Evolutionary conservation across 2,113 vertebrate species (phyloP).

Genomic region (Acanthisitta chloris): DNA sequence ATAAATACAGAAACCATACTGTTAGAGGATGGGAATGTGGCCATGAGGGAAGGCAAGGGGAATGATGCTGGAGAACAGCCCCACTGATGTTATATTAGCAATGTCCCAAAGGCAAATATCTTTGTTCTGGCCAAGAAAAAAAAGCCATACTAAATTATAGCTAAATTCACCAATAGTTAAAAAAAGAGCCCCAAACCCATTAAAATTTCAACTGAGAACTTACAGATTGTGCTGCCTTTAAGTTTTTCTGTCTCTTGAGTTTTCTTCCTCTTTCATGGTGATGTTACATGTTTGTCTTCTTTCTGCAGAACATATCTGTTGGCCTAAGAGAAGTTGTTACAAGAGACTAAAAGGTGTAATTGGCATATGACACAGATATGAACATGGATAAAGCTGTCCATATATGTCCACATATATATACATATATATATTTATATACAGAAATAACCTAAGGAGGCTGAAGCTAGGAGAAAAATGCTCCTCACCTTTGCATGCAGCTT

Average conservation of each 20-base stretch:
- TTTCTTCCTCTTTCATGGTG: background rate
- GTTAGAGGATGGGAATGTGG: background rate
- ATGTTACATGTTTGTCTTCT: background rate
- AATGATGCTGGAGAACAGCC: background rate
- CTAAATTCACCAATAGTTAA: background rate
- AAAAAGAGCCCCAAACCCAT: background rate
- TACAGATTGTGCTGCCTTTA: background rate
- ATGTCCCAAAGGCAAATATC: background rate
- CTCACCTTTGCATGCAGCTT: background rate
- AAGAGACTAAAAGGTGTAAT: background rate
- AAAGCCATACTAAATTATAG: fast-evolving
- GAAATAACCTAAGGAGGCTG: background rate
- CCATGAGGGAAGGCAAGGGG: background rate
- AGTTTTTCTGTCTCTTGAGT: background rate
- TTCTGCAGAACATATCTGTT: background rate
- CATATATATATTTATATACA: background rate
- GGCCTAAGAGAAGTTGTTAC: background rate
- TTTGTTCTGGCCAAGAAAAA: background rate
- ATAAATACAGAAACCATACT: background rate
- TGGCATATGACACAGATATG: too few species aligned
- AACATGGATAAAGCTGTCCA: background rate
- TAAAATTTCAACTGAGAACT: background rate
- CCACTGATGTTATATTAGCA: background rate
- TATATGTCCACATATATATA: too few species aligned
- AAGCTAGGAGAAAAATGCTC: background rate